Conservation (phyloP, 2,888 invertebrate genomes). For the Erebia ligea region DNA sequence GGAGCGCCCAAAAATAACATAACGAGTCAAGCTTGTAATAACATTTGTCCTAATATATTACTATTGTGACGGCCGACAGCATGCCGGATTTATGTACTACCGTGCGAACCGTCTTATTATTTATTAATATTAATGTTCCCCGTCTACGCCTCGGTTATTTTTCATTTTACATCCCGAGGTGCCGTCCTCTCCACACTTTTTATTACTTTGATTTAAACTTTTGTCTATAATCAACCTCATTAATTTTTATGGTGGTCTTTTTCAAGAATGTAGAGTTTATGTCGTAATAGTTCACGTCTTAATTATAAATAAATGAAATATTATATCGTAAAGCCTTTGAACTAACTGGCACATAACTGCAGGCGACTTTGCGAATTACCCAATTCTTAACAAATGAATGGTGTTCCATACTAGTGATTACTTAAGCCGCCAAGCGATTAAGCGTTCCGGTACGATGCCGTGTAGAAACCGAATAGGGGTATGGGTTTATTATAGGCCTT, state of each 20-base stretch:
- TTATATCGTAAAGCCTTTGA: too few relatives aligned
- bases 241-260: not conserved
- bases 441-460: too few relatives aligned
- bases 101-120: conserved; percentile 76
- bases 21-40: conserved; percentile 78
- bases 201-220: conserved; percentile 26
- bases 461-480: too few relatives aligned
- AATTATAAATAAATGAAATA: too few relatives aligned
- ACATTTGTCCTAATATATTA: conserved; percentile 81
- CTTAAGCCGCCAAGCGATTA: too few relatives aligned
- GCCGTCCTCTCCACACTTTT: conserved; percentile 20
- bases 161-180: conserved; percentile 36
- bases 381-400: too few relatives aligned
- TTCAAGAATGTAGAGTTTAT: not conserved
- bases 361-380: too few relatives aligned
- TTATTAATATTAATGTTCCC: conserved; percentile 75
- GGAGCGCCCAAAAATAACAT: conserved; percentile 77
- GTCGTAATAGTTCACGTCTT: not conserved
- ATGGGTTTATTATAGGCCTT: too few relatives aligned
- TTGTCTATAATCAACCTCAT: conserved; percentile 23
- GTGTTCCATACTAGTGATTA: too few relatives aligned
- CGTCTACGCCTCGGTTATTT: conserved; percentile 57
- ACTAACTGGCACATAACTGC: too few relatives aligned
- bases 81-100: conserved; percentile 72
- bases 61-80: conserved; percentile 76